phyloP scores from a whole-genome alignment of 1,140 invertebrate genomes.

The Zaprionus africanus region DNA sequence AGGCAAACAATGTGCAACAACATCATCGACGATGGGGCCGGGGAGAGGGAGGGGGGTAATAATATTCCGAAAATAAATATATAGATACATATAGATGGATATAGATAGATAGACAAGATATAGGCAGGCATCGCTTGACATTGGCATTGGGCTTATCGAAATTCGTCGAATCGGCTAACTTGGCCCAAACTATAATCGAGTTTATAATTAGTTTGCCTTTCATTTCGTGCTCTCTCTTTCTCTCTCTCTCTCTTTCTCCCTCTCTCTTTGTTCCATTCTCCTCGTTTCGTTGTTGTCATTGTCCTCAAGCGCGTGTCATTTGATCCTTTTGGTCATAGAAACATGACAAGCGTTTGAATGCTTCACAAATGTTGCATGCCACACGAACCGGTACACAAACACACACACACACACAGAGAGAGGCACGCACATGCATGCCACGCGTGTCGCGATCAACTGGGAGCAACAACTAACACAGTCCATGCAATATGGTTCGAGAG shows the following conservation, averaged over 20 bases:
- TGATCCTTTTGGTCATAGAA: constrained; percentile 43
- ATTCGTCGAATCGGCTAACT: constrained; percentile 21
- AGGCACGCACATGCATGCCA: constrained; percentile 17
- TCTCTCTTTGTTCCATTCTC: background rate
- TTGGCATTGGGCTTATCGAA: constrained; percentile 27
- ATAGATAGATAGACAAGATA: background rate
- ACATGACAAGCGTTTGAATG: constrained; percentile 43
- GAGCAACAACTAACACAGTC: background rate
- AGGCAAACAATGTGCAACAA: background rate
- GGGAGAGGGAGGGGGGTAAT: background rate
- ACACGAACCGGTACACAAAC: constrained; percentile 19
- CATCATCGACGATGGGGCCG: background rate
- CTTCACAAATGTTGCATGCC: constrained; percentile 38
- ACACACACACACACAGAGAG: constrained; percentile 2
- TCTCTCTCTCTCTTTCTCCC: background rate
- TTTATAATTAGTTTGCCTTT: constrained; percentile 35
- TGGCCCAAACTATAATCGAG: constrained; percentile 30
- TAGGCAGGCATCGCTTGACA: background rate
- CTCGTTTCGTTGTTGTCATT: constrained; percentile 3
- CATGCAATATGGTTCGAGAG: background rate
- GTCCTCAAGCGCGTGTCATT: constrained; percentile 35
- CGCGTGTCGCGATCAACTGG: constrained; percentile 32
- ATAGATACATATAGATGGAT: background rate
- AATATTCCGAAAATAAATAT: background rate
- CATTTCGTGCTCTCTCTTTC: background rate